Evolutionary conservation across 2,113 vertebrate species (phyloP), one percentile per base, ranked within the genome.

Genomic region (Heteronetta atricapilla): DNA sequence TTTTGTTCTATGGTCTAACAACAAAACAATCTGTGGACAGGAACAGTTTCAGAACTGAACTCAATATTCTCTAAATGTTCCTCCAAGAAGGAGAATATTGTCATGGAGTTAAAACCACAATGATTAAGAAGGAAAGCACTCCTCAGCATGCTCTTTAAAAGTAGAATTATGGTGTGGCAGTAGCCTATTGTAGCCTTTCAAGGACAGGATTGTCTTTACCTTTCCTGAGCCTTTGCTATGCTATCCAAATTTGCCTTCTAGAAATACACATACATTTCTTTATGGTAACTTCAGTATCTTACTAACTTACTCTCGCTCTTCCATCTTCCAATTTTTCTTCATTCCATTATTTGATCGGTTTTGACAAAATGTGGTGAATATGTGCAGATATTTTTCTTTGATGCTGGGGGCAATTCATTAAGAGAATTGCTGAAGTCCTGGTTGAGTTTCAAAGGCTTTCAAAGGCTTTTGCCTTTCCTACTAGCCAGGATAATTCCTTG

Each of bases 231-330:
- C 21, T 66, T 88, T 50, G 8, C 7, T 74, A 14, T 6, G 17
- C 1, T 53, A 29, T 20, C 52, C 6, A 3, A 73, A 56, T 66
- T 85, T 46, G 28, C 3, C n/a, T 84, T 55, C 62, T 31, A 74
- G 17, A 74, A 74, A 40, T 82, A n/a, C 3, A 69, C 44, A n/a
- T n/a, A n/a, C n/a, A 11, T 69, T 62, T 23, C 38, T 58, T 1
- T 21, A 28, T 62, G 74, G 83, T 78, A 63, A 58, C 62, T 70
- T 15, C 67, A 74, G 33, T 74, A 25, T n/a, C 13, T 8, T n/a
- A 28, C 40, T 38, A 80, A 53, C 13, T 67, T 0, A 0, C 8
- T 25, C 4, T 20, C 3, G 48, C 4, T 56, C 10, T 70, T 78
- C 9, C 11, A 26, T 53, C 8, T 29, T 72, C 5, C 8, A 17